phyloP scores from a whole-genome alignment of 2,113 vertebrate species.

The Poecilia latipinna region DNA sequence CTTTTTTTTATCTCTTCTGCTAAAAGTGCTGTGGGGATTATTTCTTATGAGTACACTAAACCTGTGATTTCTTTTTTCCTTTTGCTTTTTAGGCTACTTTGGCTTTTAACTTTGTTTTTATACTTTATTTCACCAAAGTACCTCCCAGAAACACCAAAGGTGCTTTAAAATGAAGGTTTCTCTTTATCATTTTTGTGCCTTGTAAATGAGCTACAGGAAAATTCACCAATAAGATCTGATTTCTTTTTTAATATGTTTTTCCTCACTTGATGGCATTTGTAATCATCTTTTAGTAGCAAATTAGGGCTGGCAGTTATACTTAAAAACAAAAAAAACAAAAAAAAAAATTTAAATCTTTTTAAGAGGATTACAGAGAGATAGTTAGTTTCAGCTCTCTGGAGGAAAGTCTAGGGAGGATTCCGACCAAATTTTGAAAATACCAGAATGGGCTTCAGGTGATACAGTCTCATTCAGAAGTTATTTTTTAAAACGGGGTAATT shows the following conservation, averaged over 20 bases:
- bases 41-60: constrained; percentile 66
- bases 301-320: constrained; percentile 23
- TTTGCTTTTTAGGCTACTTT: constrained; percentile 65
- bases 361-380: neutral
- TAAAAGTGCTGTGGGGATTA: constrained; percentile 53
- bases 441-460: neutral
- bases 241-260: constrained; percentile 10
- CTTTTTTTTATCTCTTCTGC: constrained; percentile 57
- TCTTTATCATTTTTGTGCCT: constrained; percentile 84
- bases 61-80: constrained; percentile 29
- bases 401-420: neutral
- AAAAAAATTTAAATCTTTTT: neutral
- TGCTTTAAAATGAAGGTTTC: constrained; percentile 84
- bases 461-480: neutral
- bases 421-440: neutral
- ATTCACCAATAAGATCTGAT: constrained; percentile 47
- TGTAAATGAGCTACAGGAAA: constrained; percentile 81
- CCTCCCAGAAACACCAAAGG: constrained; percentile 85
- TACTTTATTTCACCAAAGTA: constrained; percentile 81
- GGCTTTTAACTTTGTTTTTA: constrained; percentile 64
- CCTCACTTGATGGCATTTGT: constrained; percentile 2
- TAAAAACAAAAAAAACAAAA: too few relatives aligned
- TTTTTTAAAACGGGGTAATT: constrained; percentile 1
- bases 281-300: constrained; percentile 7
- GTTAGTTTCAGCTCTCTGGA: neutral